Conservation (phyloP, 2,113 vertebrate genomes). For the Neopipo cinnamomea region DNA sequence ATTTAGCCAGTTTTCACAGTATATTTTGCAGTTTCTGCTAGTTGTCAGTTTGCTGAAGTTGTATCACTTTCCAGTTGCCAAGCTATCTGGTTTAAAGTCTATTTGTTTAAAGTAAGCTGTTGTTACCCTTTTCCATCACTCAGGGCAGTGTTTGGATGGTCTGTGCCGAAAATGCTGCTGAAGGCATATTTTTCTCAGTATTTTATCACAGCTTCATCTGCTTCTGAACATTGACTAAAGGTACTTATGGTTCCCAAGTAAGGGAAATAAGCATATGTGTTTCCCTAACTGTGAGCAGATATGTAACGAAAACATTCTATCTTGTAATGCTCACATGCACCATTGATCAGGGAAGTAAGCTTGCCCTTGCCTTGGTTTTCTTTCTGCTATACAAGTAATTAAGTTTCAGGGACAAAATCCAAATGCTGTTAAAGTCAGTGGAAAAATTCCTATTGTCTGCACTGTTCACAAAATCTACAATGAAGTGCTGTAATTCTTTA, state of each 20-base stretch:
- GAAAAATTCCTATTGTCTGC: not conserved
- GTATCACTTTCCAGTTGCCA: not conserved
- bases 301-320: not conserved
- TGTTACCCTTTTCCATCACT: not conserved
- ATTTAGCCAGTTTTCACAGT: not conserved
- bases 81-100: not conserved
- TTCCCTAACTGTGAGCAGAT: not conserved
- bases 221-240: not conserved
- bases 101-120: not conserved
- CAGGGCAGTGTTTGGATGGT: not conserved
- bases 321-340: not conserved
- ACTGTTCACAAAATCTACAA: constrained; percentile 3
- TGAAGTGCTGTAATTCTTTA: constrained; percentile 18
- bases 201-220: not conserved
- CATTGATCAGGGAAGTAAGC: not conserved
- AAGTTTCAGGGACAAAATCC: not conserved
- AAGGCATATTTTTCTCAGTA: not conserved
- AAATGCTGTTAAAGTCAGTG: not conserved
- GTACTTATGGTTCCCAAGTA: not conserved
- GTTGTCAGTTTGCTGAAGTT: not conserved
- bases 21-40: not conserved
- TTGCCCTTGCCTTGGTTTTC: not conserved
- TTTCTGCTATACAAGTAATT: not conserved
- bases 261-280: not conserved
- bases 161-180: not conserved